phyloP scores from a whole-genome alignment of 2,113 vertebrate species.

The Platycercus adscitus region DNA sequence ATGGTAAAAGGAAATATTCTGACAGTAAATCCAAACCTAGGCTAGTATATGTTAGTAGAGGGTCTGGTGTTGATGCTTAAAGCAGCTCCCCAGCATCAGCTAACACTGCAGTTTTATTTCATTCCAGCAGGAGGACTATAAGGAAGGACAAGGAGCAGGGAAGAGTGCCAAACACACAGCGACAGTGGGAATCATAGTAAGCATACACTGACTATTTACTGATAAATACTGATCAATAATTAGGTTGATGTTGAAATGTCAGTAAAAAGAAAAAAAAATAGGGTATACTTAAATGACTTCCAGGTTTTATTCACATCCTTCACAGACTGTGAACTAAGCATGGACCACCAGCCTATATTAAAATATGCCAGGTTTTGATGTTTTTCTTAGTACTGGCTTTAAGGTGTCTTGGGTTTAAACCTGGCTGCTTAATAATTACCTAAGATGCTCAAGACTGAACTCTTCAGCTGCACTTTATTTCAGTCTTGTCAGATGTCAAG shows the following conservation, averaged over 20 bases:
- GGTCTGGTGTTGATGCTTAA: background rate
- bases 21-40: background rate
- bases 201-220: background rate
- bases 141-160: background rate
- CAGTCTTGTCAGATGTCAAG: background rate
- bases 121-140: background rate
- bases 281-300: background rate
- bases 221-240: background rate
- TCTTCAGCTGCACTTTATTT: background rate
- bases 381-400: background rate
- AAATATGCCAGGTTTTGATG: background rate
- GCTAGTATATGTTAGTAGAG: background rate
- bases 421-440: background rate
- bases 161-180: background rate
- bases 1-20: background rate
- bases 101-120: background rate
- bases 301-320: background rate
- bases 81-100: background rate
- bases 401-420: background rate
- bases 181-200: background rate
- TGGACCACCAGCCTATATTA: background rate
- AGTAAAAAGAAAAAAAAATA: background rate
- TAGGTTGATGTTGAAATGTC: background rate
- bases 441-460: background rate
- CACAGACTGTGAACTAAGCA: background rate